Percentiles rank a stretch among this genome's conserved stretches.
phyloP scores from a whole-genome alignment of 2,797 vertebrate species.

The Lepus oiostolus region DNA sequence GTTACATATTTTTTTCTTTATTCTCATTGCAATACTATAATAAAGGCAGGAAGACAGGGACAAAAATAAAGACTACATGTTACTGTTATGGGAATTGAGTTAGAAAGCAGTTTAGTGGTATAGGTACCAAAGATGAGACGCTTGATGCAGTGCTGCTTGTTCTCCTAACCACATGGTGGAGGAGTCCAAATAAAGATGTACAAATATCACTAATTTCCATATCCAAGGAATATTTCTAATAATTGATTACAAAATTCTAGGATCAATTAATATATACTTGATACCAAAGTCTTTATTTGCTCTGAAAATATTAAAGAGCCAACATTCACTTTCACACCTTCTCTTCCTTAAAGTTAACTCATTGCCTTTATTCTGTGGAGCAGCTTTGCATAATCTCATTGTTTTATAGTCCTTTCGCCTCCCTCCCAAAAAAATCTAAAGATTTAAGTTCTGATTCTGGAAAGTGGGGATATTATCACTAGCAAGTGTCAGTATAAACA shows the following conservation, averaged over 20 bases:
- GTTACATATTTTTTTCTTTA: not conserved
- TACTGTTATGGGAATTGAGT: not conserved
- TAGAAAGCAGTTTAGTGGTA: not conserved
- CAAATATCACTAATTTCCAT: not conserved
- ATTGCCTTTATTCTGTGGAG: not conserved
- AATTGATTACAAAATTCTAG: not conserved
- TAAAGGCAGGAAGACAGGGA: not conserved
- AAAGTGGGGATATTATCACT: not conserved
- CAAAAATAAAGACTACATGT: not conserved
- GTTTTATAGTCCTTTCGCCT: not conserved
- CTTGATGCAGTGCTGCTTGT: not conserved
- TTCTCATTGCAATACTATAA: not conserved
- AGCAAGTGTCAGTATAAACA: not conserved
- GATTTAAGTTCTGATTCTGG: not conserved
- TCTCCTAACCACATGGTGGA: not conserved
- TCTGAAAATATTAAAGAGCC: not conserved
- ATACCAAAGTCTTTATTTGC: not conserved
- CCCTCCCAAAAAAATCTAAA: not conserved
- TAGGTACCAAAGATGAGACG: not conserved
- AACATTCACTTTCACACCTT: not conserved
- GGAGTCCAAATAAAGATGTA: not conserved
- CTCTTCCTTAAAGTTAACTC: not conserved
- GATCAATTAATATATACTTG: not conserved
- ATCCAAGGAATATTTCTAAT: not conserved
- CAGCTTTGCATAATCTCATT: not conserved